Base-by-base conservation (phyloP, 2,113 vertebrate genomes). In the Xerus inauris region DNA sequence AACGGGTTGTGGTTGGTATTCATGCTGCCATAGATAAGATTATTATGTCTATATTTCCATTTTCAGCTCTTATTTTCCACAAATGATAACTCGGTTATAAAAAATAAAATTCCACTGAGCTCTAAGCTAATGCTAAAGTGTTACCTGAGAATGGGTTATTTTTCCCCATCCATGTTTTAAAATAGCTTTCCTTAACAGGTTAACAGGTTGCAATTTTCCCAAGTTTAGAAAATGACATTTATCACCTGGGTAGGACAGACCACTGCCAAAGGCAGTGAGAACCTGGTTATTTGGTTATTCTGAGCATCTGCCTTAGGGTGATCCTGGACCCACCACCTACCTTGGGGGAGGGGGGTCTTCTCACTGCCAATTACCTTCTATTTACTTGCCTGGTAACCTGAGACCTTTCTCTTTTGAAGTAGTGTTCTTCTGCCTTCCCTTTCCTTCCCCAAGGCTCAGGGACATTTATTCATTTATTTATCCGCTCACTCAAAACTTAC, bases 11-110 rank as follows among this genome's bases (percentile, higher is more conserved):
- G 89, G 79, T 59, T 28, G 81, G 65, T 97, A 57, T 75, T 86
- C 83, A 89, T 57, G 84, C 22, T 45, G 45, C 65, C 71, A 59
- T 77, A 94, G 77, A 82, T 75, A 94, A 82, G 59, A 95, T 30
- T 49, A 62, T 9, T 62, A 35, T 10, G 65, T 51, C 82, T 17
- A 38, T 71, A 75, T 86, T 97, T 90, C 38, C 67, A 45, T 65
- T 93, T 47, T 38, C 95, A 97, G 69, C 67, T 80, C 69, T 77
- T 59, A 59, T 77, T 86, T 95, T 94, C 91, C 59, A 81, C 62
- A 69, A 81, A 65, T 77, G 65, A 69, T 85, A 82, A 92, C 26
- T 77, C 47, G 6, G 57, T 67, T 49, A 42, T 79, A 95, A 92
- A 95, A 30, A 62, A 88, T 76, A 95, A 94, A 95, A 6, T 49